Evolutionary conservation across 1,140 invertebrate genomes (phyloP).

Genomic region (Periplaneta americana): DNA sequence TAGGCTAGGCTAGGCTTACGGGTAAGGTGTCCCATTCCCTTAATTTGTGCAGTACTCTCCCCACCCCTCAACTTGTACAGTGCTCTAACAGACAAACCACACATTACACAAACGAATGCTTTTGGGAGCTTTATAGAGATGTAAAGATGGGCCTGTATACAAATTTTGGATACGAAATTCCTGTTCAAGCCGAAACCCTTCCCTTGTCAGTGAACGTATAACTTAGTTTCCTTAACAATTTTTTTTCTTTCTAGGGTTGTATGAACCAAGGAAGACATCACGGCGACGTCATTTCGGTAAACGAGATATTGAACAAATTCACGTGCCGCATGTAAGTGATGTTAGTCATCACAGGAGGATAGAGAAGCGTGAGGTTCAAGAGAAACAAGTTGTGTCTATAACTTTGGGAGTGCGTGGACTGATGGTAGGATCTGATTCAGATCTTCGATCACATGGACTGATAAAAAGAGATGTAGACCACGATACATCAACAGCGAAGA

Average conservation of each 20-base stretch:
- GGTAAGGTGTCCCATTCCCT: too few relatives aligned
- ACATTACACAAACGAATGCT: too few relatives aligned
- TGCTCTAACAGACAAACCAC: too few relatives aligned
- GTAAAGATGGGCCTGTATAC: too few relatives aligned
- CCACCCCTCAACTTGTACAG: too few relatives aligned
- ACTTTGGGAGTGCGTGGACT: conserved; percentile 12
- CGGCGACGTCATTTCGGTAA: not conserved
- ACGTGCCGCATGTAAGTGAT: not conserved
- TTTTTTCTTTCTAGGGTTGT: conserved; percentile 5
- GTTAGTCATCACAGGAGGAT: not conserved
- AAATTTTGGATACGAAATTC: too few relatives aligned
- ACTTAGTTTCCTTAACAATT: too few relatives aligned
- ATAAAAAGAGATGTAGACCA: not conserved
- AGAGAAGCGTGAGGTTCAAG: conserved; percentile 4
- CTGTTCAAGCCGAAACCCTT: too few relatives aligned
- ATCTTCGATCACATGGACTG: not conserved
- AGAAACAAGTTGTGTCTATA: conserved; percentile 12
- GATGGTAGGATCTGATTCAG: conserved; percentile 13
- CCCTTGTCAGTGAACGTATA: too few relatives aligned
- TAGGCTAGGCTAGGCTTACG: too few relatives aligned
- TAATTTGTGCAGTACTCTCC: too few relatives aligned
- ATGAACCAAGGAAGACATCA: conserved; percentile 9
- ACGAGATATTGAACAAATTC: not conserved
- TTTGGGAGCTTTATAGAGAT: too few relatives aligned
- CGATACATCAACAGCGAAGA: not conserved